Percentiles rank a stretch among this genome's conserved stretches.
phyloP scores from a whole-genome alignment of 2,888 invertebrate species.

The Erebia aethiops region DNA sequence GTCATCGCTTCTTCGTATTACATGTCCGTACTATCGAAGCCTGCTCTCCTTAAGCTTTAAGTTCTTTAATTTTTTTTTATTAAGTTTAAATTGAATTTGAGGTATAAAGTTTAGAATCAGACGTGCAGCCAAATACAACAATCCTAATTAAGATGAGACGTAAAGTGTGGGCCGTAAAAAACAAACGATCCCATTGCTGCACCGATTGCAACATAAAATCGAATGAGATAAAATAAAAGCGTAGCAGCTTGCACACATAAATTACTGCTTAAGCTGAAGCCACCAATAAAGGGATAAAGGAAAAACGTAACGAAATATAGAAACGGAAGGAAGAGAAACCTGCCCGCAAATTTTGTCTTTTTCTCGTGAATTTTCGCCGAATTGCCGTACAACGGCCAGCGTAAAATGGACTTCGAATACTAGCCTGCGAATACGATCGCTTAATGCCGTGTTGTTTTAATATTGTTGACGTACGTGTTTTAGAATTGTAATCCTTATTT shows the following conservation, averaged over 20 bases:
- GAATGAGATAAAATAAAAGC: slow-evolving; percentile 44
- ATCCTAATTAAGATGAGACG: slow-evolving; percentile 8
- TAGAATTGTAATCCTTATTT: too few species aligned
- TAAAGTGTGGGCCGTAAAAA: slow-evolving; percentile 17
- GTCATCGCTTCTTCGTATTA: too few species aligned
- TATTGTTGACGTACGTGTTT: too few species aligned
- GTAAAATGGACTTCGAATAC: slow-evolving; percentile 50
- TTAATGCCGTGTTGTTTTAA: too few species aligned
- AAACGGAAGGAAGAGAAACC: slow-evolving; percentile 68
- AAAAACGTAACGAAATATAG: slow-evolving; percentile 66
- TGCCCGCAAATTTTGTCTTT: slow-evolving; percentile 62
- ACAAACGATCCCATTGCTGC: slow-evolving; percentile 22
- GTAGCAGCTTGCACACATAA: slow-evolving; percentile 58
- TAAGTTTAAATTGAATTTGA: too few species aligned
- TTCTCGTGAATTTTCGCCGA: slow-evolving; percentile 60
- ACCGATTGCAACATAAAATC: slow-evolving; percentile 29
- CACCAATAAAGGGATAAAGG: slow-evolving; percentile 70
- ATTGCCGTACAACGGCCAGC: slow-evolving; percentile 55
- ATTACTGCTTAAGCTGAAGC: slow-evolving; percentile 66
- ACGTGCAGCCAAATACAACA: background rate
- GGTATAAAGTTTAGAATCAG: background rate
- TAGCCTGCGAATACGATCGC: too few species aligned
- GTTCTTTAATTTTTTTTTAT: too few species aligned
- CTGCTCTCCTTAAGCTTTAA: too few species aligned
- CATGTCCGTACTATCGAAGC: too few species aligned